A percentile compares a stretch with the other conserved stretches of the same genome.
Conservation (phyloP, 2,888 invertebrate species). For the Mimumesa dahlbomi region DNA sequence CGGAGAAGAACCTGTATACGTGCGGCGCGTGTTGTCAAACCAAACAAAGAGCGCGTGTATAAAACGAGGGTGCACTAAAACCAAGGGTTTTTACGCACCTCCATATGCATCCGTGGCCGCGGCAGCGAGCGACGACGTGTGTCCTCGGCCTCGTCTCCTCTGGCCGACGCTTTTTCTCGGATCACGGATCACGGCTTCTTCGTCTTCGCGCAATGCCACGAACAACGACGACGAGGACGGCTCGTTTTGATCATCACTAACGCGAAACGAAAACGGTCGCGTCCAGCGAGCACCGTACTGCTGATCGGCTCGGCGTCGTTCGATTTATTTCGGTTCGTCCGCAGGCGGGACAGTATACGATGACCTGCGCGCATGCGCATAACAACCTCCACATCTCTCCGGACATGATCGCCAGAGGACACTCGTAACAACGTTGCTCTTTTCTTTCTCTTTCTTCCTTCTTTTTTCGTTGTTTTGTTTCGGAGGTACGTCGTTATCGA, state of each 20-base stretch:
- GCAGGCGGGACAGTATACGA: conserved; percentile 69
- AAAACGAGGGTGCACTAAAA: conserved; percentile 48
- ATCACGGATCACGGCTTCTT: conserved; percentile 73
- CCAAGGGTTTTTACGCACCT: conserved; percentile 72
- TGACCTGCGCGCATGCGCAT: conserved; percentile 66
- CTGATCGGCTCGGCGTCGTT: conserved; percentile 76
- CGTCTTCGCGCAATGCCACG: conserved; percentile 74
- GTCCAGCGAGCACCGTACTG: conserved; percentile 75
- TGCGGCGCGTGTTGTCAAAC: conserved; percentile 28
- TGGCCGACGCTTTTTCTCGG: conserved; percentile 52
- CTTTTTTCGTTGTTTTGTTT: background rate
- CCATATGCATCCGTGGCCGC: conserved; percentile 78
- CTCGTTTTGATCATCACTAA: conserved; percentile 78
- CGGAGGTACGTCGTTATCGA: background rate
- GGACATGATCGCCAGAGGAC: conserved; percentile 71
- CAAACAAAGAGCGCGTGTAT: conserved; percentile 63
- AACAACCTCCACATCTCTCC: conserved; percentile 47
- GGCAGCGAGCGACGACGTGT: conserved; percentile 71
- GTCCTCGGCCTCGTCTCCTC: conserved; percentile 59
- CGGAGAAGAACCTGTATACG: too few species aligned
- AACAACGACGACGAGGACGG: conserved; percentile 68
- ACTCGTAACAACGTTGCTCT: conserved; percentile 31
- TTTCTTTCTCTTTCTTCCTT: conserved; percentile 9
- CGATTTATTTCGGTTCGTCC: conserved; percentile 79
- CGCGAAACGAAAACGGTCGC: conserved; percentile 68